Percentiles rank a stretch among this genome's conserved stretches.
Evolutionary conservation across 1,140 invertebrate genomes (phyloP).

Genomic region (Neodiprion virginianus): DNA sequence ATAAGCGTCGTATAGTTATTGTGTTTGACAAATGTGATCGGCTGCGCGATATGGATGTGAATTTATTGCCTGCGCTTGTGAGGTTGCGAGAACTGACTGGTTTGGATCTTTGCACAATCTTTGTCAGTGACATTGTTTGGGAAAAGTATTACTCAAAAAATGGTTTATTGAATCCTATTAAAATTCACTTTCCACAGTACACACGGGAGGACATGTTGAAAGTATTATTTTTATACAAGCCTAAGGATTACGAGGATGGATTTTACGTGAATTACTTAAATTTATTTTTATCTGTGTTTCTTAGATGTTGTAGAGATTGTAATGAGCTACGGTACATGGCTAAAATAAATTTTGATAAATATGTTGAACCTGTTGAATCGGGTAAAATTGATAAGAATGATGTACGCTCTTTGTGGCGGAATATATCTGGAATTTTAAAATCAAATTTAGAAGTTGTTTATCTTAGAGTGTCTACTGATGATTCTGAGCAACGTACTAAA

Average conservation of each 20-base stretch:
- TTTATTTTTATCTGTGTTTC: conserved; percentile 82
- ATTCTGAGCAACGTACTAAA: conserved; percentile 39
- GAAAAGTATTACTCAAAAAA: conserved; percentile 79
- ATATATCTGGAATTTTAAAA: conserved; percentile 78
- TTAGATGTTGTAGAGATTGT: conserved; percentile 80
- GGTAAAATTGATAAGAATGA: conserved; percentile 67
- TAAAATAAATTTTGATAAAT: conserved; percentile 73
- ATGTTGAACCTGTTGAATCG: conserved; percentile 75
- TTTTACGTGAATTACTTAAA: conserved; percentile 83
- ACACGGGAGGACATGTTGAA: conserved; percentile 77
- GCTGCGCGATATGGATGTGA: conserved; percentile 74
- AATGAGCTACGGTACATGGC: conserved; percentile 80
- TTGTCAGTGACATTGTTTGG: conserved; percentile 79
- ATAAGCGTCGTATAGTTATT: conserved; percentile 64
- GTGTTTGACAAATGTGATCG: conserved; percentile 83
- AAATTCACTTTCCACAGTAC: conserved; percentile 83
- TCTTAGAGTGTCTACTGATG: conserved; percentile 66
- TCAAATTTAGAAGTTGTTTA: conserved; percentile 80
- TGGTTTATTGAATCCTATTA: conserved; percentile 76
- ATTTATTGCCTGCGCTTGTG: conserved; percentile 74
- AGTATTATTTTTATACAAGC: conserved; percentile 68
- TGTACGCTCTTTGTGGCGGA: conserved; percentile 75
- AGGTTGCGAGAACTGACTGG: conserved; percentile 76
- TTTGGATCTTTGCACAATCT: conserved; percentile 77
- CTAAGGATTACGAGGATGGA: conserved; percentile 46